Percentiles rank a stretch among this genome's conserved stretches.
phyloP scores from a whole-genome alignment of 2,888 invertebrate species.

The Galeruca laticollis region DNA sequence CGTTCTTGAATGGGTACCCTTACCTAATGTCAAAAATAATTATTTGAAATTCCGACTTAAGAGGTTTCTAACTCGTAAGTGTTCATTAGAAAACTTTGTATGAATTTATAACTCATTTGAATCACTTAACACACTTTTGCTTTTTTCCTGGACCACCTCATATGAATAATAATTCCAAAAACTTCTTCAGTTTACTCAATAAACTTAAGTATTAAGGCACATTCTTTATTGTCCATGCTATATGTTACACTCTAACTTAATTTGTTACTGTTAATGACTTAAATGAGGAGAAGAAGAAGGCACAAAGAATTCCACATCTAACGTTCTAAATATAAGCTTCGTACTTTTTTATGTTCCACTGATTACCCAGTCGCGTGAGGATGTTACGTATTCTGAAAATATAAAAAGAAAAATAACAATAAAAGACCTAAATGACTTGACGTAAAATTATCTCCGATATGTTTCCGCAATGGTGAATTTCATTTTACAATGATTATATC shows the following conservation, averaged over 20 bases:
- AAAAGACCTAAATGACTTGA: constrained; percentile 16
- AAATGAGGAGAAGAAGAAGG: constrained; percentile 13
- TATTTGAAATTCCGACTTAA: too few relatives aligned
- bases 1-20: too few relatives aligned
- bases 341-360: constrained; percentile 23
- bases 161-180: not conserved
- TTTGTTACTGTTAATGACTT: constrained; percentile 18
- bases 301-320: constrained; percentile 12
- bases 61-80: too few relatives aligned
- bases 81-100: too few relatives aligned
- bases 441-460: constrained; percentile 10
- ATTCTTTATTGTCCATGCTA: not conserved
- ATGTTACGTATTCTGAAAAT: constrained; percentile 8
- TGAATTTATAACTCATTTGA: too few relatives aligned
- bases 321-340: constrained; percentile 21
- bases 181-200: not conserved
- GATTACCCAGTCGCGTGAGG: constrained; percentile 28
- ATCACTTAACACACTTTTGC: too few relatives aligned
- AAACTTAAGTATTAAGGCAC: too few relatives aligned
- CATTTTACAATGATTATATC: constrained; percentile 14
- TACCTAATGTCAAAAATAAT: too few relatives aligned
- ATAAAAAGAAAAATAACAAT: constrained; percentile 18
- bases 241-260: not conserved
- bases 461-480: constrained; percentile 18
- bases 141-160: too few relatives aligned